Evolutionary conservation across 2,113 vertebrate genomes (phyloP).

Genomic region (Corythornis madagascariensis): DNA sequence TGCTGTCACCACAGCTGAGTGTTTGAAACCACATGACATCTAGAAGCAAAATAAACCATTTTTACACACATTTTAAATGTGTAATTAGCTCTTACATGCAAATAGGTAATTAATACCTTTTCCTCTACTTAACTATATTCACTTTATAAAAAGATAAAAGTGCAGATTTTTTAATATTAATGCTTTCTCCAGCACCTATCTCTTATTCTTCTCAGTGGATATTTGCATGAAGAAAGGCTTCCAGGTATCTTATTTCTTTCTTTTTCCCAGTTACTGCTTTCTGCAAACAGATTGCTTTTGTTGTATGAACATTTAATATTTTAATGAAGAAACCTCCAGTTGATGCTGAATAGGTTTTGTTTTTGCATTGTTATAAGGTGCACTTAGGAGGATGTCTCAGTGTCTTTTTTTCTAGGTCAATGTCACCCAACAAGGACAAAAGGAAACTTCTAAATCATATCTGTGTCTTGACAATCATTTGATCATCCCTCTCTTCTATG

Average conservation of each 20-base stretch:
- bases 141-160: not conserved
- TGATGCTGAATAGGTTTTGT: not conserved
- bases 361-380: not conserved
- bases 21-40: constrained; percentile 88
- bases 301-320: not conserved
- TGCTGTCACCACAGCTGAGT: constrained; percentile 85
- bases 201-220: not conserved
- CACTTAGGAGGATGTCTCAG: not conserved
- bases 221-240: not conserved
- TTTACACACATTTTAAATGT: not conserved
- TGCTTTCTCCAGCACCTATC: not conserved
- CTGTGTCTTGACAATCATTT: not conserved
- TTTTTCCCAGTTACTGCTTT: not conserved
- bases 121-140: not conserved
- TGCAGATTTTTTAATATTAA: not conserved
- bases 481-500: not conserved
- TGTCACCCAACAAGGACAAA: not conserved
- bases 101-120: not conserved
- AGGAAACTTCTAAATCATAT: not conserved
- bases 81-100: not conserved
- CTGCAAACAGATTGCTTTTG: not conserved
- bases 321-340: not conserved
- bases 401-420: not conserved
- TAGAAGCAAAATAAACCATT: constrained; percentile 40
- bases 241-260: not conserved